These are phyloP conservation scores for Fopius arisanus DNA, from an alignment of 1,140 invertebrate species.

Conservation along the genomic window DNA sequence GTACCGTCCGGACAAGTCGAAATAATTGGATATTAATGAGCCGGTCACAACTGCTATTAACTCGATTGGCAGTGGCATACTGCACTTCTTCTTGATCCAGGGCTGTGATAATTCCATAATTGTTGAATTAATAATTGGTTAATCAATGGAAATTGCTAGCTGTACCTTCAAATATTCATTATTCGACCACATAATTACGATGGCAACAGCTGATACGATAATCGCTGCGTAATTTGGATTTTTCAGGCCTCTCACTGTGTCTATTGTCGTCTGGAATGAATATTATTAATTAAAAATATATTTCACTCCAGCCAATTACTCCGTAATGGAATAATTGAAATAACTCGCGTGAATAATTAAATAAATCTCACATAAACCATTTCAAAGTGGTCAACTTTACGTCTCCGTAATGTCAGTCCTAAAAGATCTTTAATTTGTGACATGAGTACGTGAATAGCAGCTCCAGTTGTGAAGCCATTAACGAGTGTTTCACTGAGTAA, in stretches of 20 bases:
- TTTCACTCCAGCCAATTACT: too few relatives aligned
- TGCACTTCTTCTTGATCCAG: constrained; percentile 74
- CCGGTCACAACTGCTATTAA: constrained; percentile 83
- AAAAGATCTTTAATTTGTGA: constrained; percentile 91
- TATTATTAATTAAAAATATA: constrained; percentile 35
- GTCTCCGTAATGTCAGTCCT: constrained; percentile 74
- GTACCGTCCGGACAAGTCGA: constrained; percentile 67
- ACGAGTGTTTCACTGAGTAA: constrained; percentile 91
- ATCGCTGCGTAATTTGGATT: constrained; percentile 73
- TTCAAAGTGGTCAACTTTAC: constrained; percentile 68
- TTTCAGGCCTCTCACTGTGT: constrained; percentile 70
- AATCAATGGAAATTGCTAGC: neutral
- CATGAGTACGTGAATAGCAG: constrained; percentile 87
- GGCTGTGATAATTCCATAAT: constrained; percentile 68
- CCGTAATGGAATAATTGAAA: neutral
- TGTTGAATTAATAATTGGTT: neutral
- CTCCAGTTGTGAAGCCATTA: constrained; percentile 87
- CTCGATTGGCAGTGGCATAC: constrained; percentile 87
- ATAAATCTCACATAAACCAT: constrained; percentile 70
- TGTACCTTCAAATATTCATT: constrained; percentile 83
- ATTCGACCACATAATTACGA: constrained; percentile 75
- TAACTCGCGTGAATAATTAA: neutral
- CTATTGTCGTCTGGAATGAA: constrained; percentile 72
- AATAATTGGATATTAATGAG: constrained; percentile 75
- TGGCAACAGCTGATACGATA: constrained; percentile 75